Conservation (phyloP, 1,140 invertebrate species). For the Nebria ingens region DNA sequence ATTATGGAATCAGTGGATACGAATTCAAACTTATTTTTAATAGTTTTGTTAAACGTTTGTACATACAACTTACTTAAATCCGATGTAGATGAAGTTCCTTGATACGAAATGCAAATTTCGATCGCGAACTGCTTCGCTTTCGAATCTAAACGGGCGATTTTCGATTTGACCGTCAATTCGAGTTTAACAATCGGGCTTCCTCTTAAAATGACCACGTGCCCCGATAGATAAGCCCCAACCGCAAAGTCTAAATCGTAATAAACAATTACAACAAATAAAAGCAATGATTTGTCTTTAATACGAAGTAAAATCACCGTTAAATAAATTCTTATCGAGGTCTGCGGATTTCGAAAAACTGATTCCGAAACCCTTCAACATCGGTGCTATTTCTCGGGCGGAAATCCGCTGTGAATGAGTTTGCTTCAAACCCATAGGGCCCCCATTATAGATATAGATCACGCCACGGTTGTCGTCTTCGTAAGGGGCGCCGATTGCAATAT, state of each 20-base stretch:
- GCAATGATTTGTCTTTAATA: too few species aligned
- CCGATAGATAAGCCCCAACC: slow-evolving; percentile 39
- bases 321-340: slow-evolving; percentile 39
- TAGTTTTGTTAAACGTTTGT: too few species aligned
- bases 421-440: slow-evolving; percentile 36
- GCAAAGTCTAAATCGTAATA: slow-evolving; percentile 33
- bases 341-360: slow-evolving; percentile 36
- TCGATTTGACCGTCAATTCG: slow-evolving; percentile 15
- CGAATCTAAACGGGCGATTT: slow-evolving; percentile 20
- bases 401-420: slow-evolving; percentile 36
- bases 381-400: slow-evolving; percentile 29
- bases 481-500: slow-evolving; percentile 42
- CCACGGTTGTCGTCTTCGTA: slow-evolving; percentile 38
- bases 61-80: too few species aligned
- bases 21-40: too few species aligned
- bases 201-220: slow-evolving; percentile 35
- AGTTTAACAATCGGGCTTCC: slow-evolving; percentile 30
- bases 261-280: slow-evolving; percentile 12
- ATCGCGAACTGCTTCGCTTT: slow-evolving; percentile 26
- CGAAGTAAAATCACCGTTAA: slow-evolving; percentile 33
- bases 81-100: too few species aligned
- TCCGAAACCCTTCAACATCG: slow-evolving; percentile 37
- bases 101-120: slow-evolving; percentile 23
- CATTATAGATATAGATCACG: slow-evolving; percentile 40
- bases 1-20: too few species aligned